Evolutionary conservation across 2,797 vertebrate genomes (phyloP).

Genomic region (Microtus agrestis): DNA sequence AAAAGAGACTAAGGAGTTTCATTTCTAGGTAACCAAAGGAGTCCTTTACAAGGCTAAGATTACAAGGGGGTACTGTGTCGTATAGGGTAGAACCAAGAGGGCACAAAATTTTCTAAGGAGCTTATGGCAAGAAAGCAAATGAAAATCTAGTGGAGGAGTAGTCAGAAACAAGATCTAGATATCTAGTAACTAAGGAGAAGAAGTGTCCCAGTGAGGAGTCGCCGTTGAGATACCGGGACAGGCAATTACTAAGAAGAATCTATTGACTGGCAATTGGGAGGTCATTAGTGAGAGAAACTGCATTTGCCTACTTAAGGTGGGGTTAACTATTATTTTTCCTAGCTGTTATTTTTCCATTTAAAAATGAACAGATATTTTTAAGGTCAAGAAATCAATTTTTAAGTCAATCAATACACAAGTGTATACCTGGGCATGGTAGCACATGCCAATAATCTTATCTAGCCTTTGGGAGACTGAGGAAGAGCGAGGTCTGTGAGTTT

Average conservation of each 20-base stretch:
- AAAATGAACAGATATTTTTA: constrained; percentile 60
- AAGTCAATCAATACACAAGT: constrained; percentile 25
- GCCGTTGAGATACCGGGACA: constrained; percentile 29
- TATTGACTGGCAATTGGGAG: constrained; percentile 61
- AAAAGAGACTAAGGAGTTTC: constrained; percentile 11
- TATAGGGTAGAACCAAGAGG: neutral
- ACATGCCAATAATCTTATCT: neutral
- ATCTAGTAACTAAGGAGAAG: constrained; percentile 44
- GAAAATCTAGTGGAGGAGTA: constrained; percentile 52
- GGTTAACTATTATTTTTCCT: constrained; percentile 15
- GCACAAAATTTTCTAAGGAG: constrained; percentile 61
- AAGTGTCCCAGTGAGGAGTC: constrained; percentile 46
- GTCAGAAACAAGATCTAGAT: constrained; percentile 43
- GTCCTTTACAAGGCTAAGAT: constrained; percentile 23
- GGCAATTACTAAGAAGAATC: constrained; percentile 60
- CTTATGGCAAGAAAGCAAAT: constrained; percentile 11
- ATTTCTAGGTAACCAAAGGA: constrained; percentile 34
- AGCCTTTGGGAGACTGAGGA: neutral
- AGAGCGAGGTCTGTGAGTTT: neutral
- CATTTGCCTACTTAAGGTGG: constrained; percentile 44
- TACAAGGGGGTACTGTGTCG: neutral
- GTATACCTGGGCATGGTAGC: neutral
- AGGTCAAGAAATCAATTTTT: constrained; percentile 54
- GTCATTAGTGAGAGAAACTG: constrained; percentile 63
- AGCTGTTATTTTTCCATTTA: constrained; percentile 60